Base-by-base conservation (phyloP, 2,797 vertebrate genomes). In the Sebastes taczanowskii region DNA sequence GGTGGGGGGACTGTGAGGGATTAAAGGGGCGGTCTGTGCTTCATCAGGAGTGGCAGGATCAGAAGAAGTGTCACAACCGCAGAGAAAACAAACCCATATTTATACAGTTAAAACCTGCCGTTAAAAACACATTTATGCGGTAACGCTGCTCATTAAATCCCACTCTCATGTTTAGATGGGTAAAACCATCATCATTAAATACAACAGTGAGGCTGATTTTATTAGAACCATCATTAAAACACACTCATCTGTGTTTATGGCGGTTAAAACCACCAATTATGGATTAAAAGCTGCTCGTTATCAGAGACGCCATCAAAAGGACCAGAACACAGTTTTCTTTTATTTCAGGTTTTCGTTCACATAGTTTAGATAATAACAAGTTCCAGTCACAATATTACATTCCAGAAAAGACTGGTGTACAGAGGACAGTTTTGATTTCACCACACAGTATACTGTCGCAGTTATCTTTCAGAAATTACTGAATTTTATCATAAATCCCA, bases 1-100 rank as follows among this genome's bases (percentile, higher is more conserved):
- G 42, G 16, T 3, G 16, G 42, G 75, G 13, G 42, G 16, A 4
- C 49, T 72, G 32, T 22, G 63, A 29, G 67, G 85, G 88, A 89
- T 92, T 92, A 88, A 89, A 86, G 80, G 65, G 52, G 62, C 9
- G 22, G 80, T 68, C 91, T 92, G 91, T 70, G 78, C 86, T 94
- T 84, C 80, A 84, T 92, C 91, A 89, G 65, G 35, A 83, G 71
- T 56, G 65, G 74, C 56, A 71, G 80, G 85, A 89, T 85, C 85
- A 92, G 63, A 83, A 74, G 90, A 86, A 76, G 80, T 85, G 79
- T 86, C 42, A 18, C 30, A 85, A 86, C 75, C 52, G 1, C 80
- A 88, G 60, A 82, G 83, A 80, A 87, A 91, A 87, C 89, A 72
- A 89, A 84, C 74, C 30, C 69, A 52, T 87, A 89, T 92, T 90